Evolutionary conservation across 2,797 vertebrate species (phyloP), one percentile per base, ranked within the genome.

Genomic region (Helarctos malayanus): DNA sequence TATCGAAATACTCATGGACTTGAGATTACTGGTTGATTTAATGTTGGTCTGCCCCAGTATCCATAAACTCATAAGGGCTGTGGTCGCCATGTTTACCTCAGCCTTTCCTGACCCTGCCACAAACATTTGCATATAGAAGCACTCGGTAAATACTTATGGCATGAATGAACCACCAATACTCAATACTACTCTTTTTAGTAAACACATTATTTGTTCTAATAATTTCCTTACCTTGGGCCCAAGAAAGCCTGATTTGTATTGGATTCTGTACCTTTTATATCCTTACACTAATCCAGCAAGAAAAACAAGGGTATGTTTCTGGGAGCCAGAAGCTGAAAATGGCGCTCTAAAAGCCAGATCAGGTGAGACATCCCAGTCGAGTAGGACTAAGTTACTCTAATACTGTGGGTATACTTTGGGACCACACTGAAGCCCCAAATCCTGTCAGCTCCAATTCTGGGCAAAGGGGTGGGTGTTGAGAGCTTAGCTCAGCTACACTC

Each of bases 161-260:
- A 65, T 23, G 13, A 61, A 35, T 38, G 8, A 94, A 29, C 35
- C 7, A 56, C n/a, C 5, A 41, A 29, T 9, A 8, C 47, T 61
- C 59, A 52, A 57, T 35, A 32, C 3, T 38, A 61, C 23, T 68
- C 2, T 85, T 92, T 38, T 27, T 12, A 75, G 29, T 79, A 84
- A 61, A 7, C 9, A 54, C 32, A 92, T 21, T 71, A 59, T 56
- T 73, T 27, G 9, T 59, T 69, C 38, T 79, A 68, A 59, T 91
- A 27, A 80, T 65, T 71, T 80, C 35, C 79, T 93, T 89, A 90
- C 10, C 38, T 88, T 69, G 91, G 93, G 18, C 19, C 18, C n/a
- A 27, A 5, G 29, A 29, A 85, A 79, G 27, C 81, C 54, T 81
- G 9, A 19, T 80, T 81, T 49, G 15, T 38, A 38, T 38, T 35